These are phyloP conservation scores for Digitonthophagus gazella DNA, from an alignment of 2,888 invertebrate genomes.

Conservation along the genomic window DNA sequence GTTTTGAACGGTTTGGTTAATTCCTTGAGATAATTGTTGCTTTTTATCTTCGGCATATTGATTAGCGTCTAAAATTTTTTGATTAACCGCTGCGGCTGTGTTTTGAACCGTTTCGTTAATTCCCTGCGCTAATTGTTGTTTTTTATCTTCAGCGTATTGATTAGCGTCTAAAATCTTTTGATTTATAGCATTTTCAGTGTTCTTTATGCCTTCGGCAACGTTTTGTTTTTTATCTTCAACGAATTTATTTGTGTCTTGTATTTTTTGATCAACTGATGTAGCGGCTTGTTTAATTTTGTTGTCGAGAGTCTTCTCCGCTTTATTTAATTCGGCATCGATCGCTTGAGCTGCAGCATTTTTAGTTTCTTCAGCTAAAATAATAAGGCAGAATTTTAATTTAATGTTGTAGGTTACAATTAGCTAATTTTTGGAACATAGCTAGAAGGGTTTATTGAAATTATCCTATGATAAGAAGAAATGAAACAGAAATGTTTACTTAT, in stretches of 20 bases:
- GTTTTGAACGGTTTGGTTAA: slow-evolving; percentile 40
- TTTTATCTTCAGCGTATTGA: slow-evolving; percentile 26
- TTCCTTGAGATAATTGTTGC: slow-evolving; percentile 26
- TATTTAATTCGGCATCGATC: slow-evolving; percentile 43
- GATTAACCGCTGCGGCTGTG: slow-evolving; percentile 17
- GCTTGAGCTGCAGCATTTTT: slow-evolving; percentile 39
- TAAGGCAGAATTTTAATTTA: neutral
- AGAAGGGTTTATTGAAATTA: neutral
- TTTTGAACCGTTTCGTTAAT: slow-evolving; percentile 38
- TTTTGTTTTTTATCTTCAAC: slow-evolving; percentile 26
- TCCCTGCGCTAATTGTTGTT: slow-evolving; percentile 25
- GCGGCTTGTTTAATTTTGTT: slow-evolving; percentile 38
- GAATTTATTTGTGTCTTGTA: slow-evolving; percentile 28
- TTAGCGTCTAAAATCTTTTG: slow-evolving; percentile 27
- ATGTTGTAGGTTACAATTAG: neutral
- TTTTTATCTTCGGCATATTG: slow-evolving; percentile 24
- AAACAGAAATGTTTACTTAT: too few relatives aligned
- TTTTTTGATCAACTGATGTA: slow-evolving; percentile 31
- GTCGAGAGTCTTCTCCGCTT: slow-evolving; percentile 47
- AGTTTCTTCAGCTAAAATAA: slow-evolving; percentile 47
- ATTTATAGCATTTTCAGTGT: slow-evolving; percentile 19
- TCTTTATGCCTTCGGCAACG: slow-evolving; percentile 18
- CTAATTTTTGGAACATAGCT: neutral
- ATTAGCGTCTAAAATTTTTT: slow-evolving; percentile 27
- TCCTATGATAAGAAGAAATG: too few relatives aligned